A percentile compares a stretch with the other conserved stretches of the same genome.
Conservation (phyloP, 2,888 invertebrate genomes). For the Phalera bucephala region DNA sequence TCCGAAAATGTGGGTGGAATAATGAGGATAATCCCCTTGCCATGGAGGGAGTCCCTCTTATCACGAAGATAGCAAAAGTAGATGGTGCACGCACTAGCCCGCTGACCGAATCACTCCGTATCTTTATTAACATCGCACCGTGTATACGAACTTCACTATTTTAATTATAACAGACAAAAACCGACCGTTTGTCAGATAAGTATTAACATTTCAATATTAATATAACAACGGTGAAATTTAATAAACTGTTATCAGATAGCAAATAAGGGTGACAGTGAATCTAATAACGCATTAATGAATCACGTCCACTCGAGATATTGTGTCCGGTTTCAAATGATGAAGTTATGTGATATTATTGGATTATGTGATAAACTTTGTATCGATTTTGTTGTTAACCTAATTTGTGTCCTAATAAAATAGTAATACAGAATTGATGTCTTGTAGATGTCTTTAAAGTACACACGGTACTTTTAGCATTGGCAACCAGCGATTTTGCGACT, state of each 20-base stretch:
- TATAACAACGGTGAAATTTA: conserved; percentile 65
- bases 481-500: no score
- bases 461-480: no score
- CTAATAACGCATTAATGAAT: conserved; percentile 64
- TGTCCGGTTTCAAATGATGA: conserved; percentile 25
- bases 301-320: conserved; percentile 51
- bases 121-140: conserved; percentile 66
- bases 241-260: conserved; percentile 69
- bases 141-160: conserved; percentile 53
- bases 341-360: conserved; percentile 15
- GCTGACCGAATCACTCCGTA: conserved; percentile 56
- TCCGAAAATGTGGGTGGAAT: conserved; percentile 60
- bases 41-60: conserved; percentile 60
- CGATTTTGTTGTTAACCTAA: not conserved
- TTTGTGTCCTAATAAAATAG: no score
- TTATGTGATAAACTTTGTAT: conserved; percentile 2
- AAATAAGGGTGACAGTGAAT: conserved; percentile 55
- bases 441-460: no score
- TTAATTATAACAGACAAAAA: conserved; percentile 63
- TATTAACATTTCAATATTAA: conserved; percentile 54
- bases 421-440: no score
- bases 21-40: conserved; percentile 67
- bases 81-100: conserved; percentile 57
- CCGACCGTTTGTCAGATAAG: conserved; percentile 59
- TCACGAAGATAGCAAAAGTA: conserved; percentile 70